Evolutionary conservation across 2,888 invertebrate genomes (phyloP).

Genomic region (Aleiodes testaceus): DNA sequence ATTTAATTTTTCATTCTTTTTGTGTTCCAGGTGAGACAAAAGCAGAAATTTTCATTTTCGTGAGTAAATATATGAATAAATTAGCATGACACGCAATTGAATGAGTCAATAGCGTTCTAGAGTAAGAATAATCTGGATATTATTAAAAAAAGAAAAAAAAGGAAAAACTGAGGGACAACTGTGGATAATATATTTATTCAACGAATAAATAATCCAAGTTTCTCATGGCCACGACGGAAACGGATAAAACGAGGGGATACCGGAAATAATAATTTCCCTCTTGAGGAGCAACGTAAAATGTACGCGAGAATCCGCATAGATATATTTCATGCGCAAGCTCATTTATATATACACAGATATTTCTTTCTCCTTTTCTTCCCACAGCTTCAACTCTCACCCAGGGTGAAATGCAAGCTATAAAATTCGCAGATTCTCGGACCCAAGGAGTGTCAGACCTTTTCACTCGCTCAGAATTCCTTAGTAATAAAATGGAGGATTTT

Average conservation of each 20-base stretch:
- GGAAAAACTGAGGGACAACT: not conserved
- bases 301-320: not conserved
- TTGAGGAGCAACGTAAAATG: constrained; percentile 20
- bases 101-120: not conserved
- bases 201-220: constrained; percentile 22
- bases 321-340: constrained; percentile 11
- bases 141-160: not conserved
- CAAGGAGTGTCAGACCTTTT: constrained; percentile 14
- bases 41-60: not conserved
- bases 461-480: not conserved
- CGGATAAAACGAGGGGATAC: constrained; percentile 17
- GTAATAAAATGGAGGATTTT: constrained; percentile 9
- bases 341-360: constrained; percentile 17
- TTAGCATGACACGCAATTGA: not conserved
- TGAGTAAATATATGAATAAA: constrained; percentile 3
- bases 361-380: not conserved
- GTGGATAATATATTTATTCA: not conserved
- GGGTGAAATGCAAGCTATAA: constrained; percentile 19
- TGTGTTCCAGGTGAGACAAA: constrained; percentile 60
- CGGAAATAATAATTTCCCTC: constrained; percentile 34
- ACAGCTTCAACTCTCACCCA: constrained; percentile 2
- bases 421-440: constrained; percentile 13
- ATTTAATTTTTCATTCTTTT: constrained; percentile 35
- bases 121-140: not conserved
- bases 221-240: constrained; percentile 15